Conservation (phyloP, 2,113 vertebrate genomes). For the Python bivittatus region DNA sequence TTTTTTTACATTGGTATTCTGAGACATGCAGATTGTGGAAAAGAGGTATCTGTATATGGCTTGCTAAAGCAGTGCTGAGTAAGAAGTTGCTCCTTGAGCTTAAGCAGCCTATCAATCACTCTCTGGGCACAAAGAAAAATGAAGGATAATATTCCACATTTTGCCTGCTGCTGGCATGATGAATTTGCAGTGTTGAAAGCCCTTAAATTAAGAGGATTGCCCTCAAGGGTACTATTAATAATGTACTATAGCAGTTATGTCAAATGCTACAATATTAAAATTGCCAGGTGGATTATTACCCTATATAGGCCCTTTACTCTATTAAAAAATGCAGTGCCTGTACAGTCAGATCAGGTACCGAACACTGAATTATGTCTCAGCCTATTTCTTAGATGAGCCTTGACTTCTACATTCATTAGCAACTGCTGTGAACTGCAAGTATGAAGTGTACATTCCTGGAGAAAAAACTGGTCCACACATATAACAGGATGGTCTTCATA, state of each 20-base stretch:
- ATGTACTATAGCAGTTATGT: conserved; percentile 8
- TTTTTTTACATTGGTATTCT: rapidly evolving
- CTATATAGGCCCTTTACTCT: not conserved
- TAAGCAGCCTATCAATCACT: conserved; percentile 12
- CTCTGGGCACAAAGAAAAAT: conserved; percentile 14
- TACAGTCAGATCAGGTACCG: not conserved
- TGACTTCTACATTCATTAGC: rapidly evolving
- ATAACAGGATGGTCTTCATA: rapidly evolving
- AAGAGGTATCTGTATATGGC: not conserved
- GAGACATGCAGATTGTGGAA: rapidly evolving
- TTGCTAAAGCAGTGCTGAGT: not conserved
- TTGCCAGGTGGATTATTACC: conserved; percentile 39
- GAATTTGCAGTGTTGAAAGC: conserved; percentile 32
- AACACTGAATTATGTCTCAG: not conserved
- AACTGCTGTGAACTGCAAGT: not conserved
- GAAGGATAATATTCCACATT: conserved; percentile 38
- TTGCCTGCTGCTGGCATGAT: conserved; percentile 42
- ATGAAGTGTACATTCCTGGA: not conserved
- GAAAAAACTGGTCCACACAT: not conserved
- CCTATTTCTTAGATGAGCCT: not conserved
- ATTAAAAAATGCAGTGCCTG: not conserved
- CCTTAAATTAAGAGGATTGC: conserved; percentile 46
- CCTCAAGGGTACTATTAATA: conserved; percentile 64
- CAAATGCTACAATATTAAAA: conserved; percentile 53
- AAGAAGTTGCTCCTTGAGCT: not conserved